Evolutionary conservation across 2,797 vertebrate genomes (phyloP), one percentile per base, ranked within the genome.

Genomic region (Sebastes goodei): DNA sequence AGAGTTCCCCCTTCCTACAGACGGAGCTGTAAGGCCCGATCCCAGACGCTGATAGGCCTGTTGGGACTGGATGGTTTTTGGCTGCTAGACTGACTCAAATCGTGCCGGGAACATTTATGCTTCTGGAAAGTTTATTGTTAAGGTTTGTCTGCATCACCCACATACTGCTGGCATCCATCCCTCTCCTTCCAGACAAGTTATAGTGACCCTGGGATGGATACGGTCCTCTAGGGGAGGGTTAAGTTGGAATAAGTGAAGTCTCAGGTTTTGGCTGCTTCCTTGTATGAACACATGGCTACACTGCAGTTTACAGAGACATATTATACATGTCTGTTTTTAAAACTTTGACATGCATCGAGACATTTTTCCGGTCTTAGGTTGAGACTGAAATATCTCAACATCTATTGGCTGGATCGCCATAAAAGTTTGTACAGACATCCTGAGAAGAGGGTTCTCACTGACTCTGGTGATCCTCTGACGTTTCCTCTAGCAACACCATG

Each of bases 21-120:
- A n/a, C 42, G 71, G 72, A 78, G 74, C 76, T 60, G 46, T 57
- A 74, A 73, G 75, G 10, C 83, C 79, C 89, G 90, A 92, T 92
- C 76, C 85, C 82, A 91, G 92, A 92, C 84, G 7, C 27, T 75
- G 92, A 93, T 92, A 88, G 84, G 85, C 72, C 87, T 84, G 80
- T 29, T 71, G 81, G 88, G 87, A 87, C 84, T 61, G 65, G 87
- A 85, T 56, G 81, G 62, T 75, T 89, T 64, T 86, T 76, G 83
- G 85, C 86, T 76, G 70, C 83, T 78, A 20, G 30, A 42, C 85
- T 80, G 85, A 89, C 81, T 88, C 87, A 78, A 90, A 91, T 87
- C 42, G 66, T 82, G 65, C 15, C 66, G 60, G 85, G 84, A 93
- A 85, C 74, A 78, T 87, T 91, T 82, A 32, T 64, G 73, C 84